These are phyloP conservation scores for Neomorphus geoffroyi DNA, from an alignment of 2,797 vertebrate species.

Conservation along the genomic window DNA sequence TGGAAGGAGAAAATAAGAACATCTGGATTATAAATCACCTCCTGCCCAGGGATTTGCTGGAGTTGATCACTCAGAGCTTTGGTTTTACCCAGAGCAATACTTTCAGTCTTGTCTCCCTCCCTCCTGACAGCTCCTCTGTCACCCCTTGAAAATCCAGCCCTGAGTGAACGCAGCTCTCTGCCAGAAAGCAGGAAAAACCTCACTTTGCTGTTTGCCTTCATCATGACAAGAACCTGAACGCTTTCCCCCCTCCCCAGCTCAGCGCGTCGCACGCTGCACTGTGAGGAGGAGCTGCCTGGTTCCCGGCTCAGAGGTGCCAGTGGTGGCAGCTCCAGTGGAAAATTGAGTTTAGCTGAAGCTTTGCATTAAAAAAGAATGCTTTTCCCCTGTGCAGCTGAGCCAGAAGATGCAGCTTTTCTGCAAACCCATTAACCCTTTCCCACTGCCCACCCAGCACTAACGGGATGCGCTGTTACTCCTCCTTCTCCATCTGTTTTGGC, in stretches of 20 bases:
- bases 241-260: neutral
- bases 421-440: neutral
- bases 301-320: neutral
- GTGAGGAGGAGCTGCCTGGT: neutral
- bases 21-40: neutral
- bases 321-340: neutral
- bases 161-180: neutral
- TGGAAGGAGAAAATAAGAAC: neutral
- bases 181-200: neutral
- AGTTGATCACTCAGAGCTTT: neutral
- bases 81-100: neutral
- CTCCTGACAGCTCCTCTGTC: neutral
- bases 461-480: neutral
- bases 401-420: neutral
- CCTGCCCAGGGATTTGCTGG: neutral
- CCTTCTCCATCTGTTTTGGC: neutral
- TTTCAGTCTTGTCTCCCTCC: neutral
- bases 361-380: neutral
- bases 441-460: neutral
- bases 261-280: neutral
- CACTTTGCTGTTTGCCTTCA: neutral
- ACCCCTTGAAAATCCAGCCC: neutral
- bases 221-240: neutral
- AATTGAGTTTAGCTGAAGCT: fast-evolving
- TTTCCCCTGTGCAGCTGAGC: neutral